These are phyloP conservation scores for Lamellibrachia luymesi DNA, from an alignment of 1,140 invertebrate species.

Conservation along the genomic window DNA sequence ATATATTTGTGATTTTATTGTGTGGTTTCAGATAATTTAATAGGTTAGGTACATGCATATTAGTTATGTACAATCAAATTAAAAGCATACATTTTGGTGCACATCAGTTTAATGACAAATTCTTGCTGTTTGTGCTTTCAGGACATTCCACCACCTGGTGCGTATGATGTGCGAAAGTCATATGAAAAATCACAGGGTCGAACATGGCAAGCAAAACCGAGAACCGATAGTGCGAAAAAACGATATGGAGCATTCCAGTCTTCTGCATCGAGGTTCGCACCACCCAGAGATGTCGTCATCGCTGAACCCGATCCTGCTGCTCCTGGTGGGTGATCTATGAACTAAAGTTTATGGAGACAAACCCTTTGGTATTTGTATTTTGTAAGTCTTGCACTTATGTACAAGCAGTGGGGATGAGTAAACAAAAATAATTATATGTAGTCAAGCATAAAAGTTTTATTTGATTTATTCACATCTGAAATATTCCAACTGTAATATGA, in stretches of 20 bases:
- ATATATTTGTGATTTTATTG: no score
- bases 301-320: slow-evolving; percentile 40
- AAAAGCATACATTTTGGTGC: no score
- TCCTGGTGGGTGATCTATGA: slow-evolving; percentile 41
- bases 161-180: slow-evolving; percentile 51
- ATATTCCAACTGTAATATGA: no score
- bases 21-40: no score
- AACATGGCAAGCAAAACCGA: slow-evolving; percentile 38
- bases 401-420: neutral
- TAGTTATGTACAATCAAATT: no score
- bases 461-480: no score
- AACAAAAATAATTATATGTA: no score
- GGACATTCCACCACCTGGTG: slow-evolving; percentile 53
- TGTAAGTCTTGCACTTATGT: neutral
- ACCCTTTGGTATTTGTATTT: neutral
- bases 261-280: slow-evolving; percentile 50
- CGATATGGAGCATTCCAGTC: slow-evolving; percentile 53
- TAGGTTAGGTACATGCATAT: no score
- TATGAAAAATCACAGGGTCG: slow-evolving; percentile 44
- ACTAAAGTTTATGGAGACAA: neutral
- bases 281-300: slow-evolving; percentile 40
- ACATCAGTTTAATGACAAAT: neutral
- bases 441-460: no score
- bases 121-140: slow-evolving; percentile 30
- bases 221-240: slow-evolving; percentile 46